Conservation (phyloP, 2,113 vertebrate genomes). For the Oryzias melastigma region DNA sequence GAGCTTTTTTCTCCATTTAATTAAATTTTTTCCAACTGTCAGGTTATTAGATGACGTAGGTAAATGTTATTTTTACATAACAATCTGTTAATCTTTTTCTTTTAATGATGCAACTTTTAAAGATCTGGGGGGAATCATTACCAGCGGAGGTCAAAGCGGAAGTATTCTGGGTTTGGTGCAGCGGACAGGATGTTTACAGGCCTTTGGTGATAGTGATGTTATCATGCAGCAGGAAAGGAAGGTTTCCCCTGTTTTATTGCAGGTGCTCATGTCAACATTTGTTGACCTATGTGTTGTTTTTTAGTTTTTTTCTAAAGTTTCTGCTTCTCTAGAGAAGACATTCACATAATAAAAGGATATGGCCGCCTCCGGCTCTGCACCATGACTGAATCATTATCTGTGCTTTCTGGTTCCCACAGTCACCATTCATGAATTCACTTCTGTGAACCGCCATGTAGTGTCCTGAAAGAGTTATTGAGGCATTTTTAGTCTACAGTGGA, state of each 20-base stretch:
- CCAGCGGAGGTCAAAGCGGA: slow-evolving; percentile 4
- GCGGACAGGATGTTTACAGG: slow-evolving; percentile 49
- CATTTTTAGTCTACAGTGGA: neutral
- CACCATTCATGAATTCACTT: neutral
- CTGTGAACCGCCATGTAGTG: neutral
- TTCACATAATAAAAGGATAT: slow-evolving; percentile 47
- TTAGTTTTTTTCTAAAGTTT: slow-evolving; percentile 26
- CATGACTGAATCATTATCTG: slow-evolving; percentile 3
- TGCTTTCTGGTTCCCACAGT: neutral
- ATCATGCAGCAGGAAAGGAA: slow-evolving; percentile 50
- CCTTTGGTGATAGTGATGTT: slow-evolving; percentile 32
- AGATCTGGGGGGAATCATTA: slow-evolving; percentile 29
- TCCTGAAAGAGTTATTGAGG: neutral
- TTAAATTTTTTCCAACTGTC: slow-evolving; percentile 13
- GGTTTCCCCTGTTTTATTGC: slow-evolving; percentile 43
- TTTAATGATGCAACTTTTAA: slow-evolving; percentile 18
- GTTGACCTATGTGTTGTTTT: slow-evolving; percentile 11
- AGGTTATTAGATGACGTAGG: slow-evolving; percentile 3
- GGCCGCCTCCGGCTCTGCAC: slow-evolving; percentile 24
- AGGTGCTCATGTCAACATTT: slow-evolving; percentile 16
- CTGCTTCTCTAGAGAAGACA: slow-evolving; percentile 36
- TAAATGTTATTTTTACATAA: slow-evolving; percentile 16
- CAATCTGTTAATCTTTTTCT: slow-evolving; percentile 3
- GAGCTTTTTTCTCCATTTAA: slow-evolving; percentile 14
- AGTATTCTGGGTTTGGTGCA: slow-evolving; percentile 12